These are phyloP conservation scores for Drosophila prolongata DNA, from an alignment of 2,888 invertebrate genomes.

Conservation along the genomic window DNA sequence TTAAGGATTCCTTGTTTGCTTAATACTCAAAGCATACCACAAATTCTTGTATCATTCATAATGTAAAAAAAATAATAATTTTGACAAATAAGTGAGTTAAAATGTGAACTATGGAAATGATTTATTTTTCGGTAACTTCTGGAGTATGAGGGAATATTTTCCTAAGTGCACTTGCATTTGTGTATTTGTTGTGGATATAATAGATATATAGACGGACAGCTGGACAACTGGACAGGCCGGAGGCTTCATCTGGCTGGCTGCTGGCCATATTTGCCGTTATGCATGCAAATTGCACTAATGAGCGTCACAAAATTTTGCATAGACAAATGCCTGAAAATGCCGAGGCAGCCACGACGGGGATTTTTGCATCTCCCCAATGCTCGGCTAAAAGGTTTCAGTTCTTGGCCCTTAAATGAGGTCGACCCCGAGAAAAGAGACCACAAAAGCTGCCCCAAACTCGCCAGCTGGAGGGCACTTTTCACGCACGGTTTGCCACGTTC, in stretches of 20 bases:
- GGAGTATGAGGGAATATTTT: background rate
- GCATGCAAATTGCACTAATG: conserved; percentile 80
- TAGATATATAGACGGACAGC: conserved; percentile 40
- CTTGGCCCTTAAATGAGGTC: conserved; percentile 53
- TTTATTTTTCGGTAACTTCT: too few relatives aligned
- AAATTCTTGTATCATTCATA: too few relatives aligned
- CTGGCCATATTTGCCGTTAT: conserved; percentile 69
- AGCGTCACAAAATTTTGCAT: conserved; percentile 73
- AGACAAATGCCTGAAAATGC: conserved; percentile 59
- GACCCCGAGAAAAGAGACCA: conserved; percentile 32
- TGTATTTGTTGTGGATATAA: conserved; percentile 62
- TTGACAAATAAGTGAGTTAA: too few relatives aligned
- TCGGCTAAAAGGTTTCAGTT: conserved; percentile 35
- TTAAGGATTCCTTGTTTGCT: too few relatives aligned
- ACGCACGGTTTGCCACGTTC: conserved; percentile 62
- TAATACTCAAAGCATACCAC: too few relatives aligned
- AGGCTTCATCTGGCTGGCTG: conserved; percentile 51
- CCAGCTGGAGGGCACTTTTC: conserved; percentile 57
- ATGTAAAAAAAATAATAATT: too few relatives aligned
- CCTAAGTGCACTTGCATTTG: conserved; percentile 27
- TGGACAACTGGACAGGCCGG: conserved; percentile 40
- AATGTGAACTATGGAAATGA: too few relatives aligned
- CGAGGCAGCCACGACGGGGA: conserved; percentile 8
- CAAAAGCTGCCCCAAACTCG: conserved; percentile 23
- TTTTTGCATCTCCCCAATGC: conserved; percentile 4